Conservation (phyloP, 1,140 invertebrate species). For the Zaprionus davidi region DNA sequence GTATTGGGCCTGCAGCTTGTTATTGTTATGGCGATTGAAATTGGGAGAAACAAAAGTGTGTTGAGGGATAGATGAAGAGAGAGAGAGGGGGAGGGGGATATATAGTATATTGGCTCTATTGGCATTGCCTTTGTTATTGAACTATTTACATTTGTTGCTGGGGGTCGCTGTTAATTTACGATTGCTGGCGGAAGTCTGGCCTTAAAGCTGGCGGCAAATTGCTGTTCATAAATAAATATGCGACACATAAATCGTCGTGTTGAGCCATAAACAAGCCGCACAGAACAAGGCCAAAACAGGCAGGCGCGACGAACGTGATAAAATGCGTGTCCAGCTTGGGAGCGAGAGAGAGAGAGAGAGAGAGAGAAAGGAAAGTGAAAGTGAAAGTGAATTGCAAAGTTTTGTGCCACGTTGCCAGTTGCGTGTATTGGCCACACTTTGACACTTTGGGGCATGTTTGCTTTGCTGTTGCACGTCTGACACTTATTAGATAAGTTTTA, state of each 20-base stretch:
- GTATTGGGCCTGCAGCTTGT: constrained; percentile 41
- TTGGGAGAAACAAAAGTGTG: constrained; percentile 7
- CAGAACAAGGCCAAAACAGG: background rate
- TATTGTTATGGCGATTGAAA: constrained; percentile 53
- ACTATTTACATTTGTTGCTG: constrained; percentile 82
- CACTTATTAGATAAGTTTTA: constrained; percentile 80
- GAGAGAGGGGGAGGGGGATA: background rate
- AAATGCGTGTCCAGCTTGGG: constrained; percentile 21
- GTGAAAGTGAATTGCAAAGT: constrained; percentile 64
- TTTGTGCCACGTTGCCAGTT: constrained; percentile 23
- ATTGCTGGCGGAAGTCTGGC: constrained; percentile 25
- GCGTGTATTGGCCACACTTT: constrained; percentile 15
- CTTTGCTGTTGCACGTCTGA: constrained; percentile 48
- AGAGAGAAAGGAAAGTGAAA: constrained; percentile 7
- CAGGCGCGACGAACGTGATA: constrained; percentile 55
- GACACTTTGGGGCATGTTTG: constrained; percentile 25
- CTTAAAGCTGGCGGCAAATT: constrained; percentile 77
- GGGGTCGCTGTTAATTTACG: constrained; percentile 69
- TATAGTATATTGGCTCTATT: constrained; percentile 37
- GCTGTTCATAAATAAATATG: constrained; percentile 81
- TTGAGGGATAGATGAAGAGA: background rate
- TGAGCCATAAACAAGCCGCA: constrained; percentile 64
- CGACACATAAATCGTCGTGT: constrained; percentile 66
- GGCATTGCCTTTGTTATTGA: constrained; percentile 72
- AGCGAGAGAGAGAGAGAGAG: too few relatives aligned